Percentiles rank a stretch among this genome's conserved stretches.
Conservation (phyloP, 2,888 invertebrate species). For the Holacanthella duospinosa region DNA sequence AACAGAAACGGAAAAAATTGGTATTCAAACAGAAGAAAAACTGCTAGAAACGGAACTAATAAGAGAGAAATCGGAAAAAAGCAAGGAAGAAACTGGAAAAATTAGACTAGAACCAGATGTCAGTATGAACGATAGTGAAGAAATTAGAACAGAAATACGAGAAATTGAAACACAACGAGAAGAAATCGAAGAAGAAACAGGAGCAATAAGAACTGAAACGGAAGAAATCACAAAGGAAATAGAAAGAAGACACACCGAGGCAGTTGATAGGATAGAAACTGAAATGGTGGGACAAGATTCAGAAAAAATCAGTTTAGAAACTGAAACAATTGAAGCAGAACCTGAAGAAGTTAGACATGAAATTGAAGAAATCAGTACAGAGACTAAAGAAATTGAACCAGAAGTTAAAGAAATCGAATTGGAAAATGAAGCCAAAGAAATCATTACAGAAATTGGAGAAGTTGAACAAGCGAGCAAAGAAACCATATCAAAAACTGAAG, state of each 20-base stretch:
- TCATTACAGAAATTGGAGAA: too few species aligned
- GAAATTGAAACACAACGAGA: neutral
- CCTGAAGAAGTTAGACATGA: neutral
- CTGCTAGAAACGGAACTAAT: too few species aligned
- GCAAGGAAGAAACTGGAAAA: too few species aligned
- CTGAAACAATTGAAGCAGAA: neutral
- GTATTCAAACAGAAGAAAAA: too few species aligned
- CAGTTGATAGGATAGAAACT: neutral
- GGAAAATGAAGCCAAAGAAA: slow-evolving; percentile 10
- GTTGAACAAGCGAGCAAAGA: too few species aligned
- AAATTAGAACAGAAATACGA: neutral
- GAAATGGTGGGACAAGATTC: too few species aligned
- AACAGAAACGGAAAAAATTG: too few species aligned
- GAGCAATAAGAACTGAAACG: neutral
- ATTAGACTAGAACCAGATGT: neutral
- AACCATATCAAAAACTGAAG: neutral
- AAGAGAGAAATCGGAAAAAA: too few species aligned
- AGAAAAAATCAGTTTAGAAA: neutral
- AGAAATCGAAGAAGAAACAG: neutral
- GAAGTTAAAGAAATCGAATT: slow-evolving; percentile 1
- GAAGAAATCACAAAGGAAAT: neutral
- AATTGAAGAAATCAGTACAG: slow-evolving; percentile 6
- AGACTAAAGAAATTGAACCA: neutral
- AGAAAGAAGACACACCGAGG: neutral
- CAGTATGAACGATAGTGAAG: neutral